phyloP scores from a whole-genome alignment of 1,140 invertebrate genomes.

The Drosophila persimilis region DNA sequence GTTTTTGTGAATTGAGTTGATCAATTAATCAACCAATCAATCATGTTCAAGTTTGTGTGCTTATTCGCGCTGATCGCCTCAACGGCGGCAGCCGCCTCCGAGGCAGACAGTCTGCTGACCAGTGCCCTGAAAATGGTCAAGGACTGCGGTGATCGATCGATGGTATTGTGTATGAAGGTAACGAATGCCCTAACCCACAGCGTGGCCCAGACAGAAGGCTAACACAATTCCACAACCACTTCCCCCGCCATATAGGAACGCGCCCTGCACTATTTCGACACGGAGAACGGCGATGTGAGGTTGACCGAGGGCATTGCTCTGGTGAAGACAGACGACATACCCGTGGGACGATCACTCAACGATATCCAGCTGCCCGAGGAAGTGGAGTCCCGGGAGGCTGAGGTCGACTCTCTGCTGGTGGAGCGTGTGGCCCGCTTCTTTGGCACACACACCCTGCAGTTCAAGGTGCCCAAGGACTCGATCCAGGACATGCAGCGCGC shows the following conservation, averaged over 20 bases:
- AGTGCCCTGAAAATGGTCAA: conserved; percentile 87
- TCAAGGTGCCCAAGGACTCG: conserved; percentile 88
- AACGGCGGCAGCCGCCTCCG: conserved; percentile 70
- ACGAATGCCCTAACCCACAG: conserved; percentile 9
- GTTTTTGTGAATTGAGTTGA: conserved; percentile 30
- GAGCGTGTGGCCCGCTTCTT: conserved; percentile 90
- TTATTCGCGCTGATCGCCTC: conserved; percentile 85
- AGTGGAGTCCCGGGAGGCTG: conserved; percentile 88
- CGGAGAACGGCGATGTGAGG: conserved; percentile 84
- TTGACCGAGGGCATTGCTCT: conserved; percentile 88
- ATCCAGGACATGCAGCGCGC: conserved; percentile 88
- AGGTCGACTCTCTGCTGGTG: conserved; percentile 89
- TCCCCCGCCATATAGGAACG: conserved; percentile 84
- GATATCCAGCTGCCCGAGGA: conserved; percentile 86
- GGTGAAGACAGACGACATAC: conserved; percentile 86
- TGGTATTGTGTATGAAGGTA: conserved; percentile 90
- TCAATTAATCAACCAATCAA: conserved; percentile 66
- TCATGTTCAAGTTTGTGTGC: conserved; percentile 84
- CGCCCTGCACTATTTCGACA: conserved; percentile 87
- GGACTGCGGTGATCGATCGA: conserved; percentile 87
- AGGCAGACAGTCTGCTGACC: conserved; percentile 83
- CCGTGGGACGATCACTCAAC: conserved; percentile 84
- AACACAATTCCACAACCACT: not conserved
- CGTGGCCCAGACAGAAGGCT: no score
- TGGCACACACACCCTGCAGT: conserved; percentile 90